Evolutionary conservation across 1,140 invertebrate species (phyloP), one percentile per base, ranked within the genome.

Genomic region (Zaprionus gabonicus): DNA sequence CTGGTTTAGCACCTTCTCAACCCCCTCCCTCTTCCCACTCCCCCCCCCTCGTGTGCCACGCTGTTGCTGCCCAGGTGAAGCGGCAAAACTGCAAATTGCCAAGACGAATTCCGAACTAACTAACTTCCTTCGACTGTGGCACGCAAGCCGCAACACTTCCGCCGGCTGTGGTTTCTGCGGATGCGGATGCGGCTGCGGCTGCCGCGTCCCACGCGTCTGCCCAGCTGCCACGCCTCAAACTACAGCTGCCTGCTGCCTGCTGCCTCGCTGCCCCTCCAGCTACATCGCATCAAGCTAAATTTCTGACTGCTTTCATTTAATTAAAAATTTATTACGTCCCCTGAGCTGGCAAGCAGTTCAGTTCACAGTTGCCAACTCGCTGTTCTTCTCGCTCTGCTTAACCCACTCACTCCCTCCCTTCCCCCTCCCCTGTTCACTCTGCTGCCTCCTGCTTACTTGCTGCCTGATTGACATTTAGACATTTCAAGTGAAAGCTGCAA

Each of bases 221-320:
- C n/a, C n/a, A n/a, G n/a, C 41, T 3, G 7, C 41, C 6, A 15
- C 41, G 6, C 41, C 41, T 17, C n/a, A 44, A n/a, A 20, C 56
- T 36, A 1, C 15, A 31, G 28, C 28, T 36, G 13, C 6, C 28
- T 7, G 9, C 7, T 27, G 13, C 23, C n/a, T 2, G 7, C 15
- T 36, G 31, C 34, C 6, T 46, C 23, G 13, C 3, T 25, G 46
- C 15, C 20, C 20, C 15, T 17, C 15, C 23, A 38, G 13, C 7
- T n/a, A 25, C 23, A 23, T 10, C 4, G 46, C 23, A 10, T 36
- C 68, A 23, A 28, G 41, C 41, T 59, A 71, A 51, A 71, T 53
- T 75, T 71, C 67, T 75, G 67, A 71, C 67, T 76, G 69, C 71
- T 77, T 74, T 77, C 75, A 77, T 77, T 77, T 77, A 77, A 77